Evolutionary conservation across 2,888 invertebrate genomes (phyloP), one percentile per base, ranked within the genome.

Genomic region (Polydrusus tereticollis): DNA sequence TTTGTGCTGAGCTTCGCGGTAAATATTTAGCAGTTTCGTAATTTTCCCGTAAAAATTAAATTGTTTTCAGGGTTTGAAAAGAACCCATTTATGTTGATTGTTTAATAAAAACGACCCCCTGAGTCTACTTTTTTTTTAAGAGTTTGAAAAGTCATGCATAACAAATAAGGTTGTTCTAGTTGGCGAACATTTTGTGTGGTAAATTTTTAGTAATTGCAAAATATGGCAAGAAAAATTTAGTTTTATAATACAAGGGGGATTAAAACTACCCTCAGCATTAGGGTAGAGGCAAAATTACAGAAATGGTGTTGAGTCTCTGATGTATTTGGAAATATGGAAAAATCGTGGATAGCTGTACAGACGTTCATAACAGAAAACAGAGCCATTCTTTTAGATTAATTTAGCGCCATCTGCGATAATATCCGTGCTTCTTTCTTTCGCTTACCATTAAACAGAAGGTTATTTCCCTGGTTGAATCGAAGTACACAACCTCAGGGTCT

Each of bases 11-110:
- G 57, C 64, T 72, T 57, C 47, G 43, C 68, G 63, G 72, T 68
- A 72, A 67, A 72, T 72, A 63, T 67, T 67, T 43, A 47, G 62
- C 62, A 29, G 45, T 63, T 72, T 68, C 64, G 47, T 62, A 58
- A 72, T 67, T 72, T 57, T 72, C 29, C 58, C 52, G 62, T 67
- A 63, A 62, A 67, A 58, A 72, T 72, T 72, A 72, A 64, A 72
- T 72, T 10, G 21, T 45, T 36, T 36, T 36, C n/a, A 20, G 10
- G 18, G 10, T 45, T 20, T 20, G 45, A 2, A 16, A 45, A 45
- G 18, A 18, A 20, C 10, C 18, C 45, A 18, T 45, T 18, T 45
- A 18, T 45, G 45, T 20, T 45, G 20, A 20, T 45, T 18, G 3
- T 45, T 45, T 45, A 45, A 45, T 45, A 45, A 10, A 45, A 18